Evolutionary conservation across 2,797 vertebrate species (phyloP).

Genomic region (Pseudochaenichthys georgianus): DNA sequence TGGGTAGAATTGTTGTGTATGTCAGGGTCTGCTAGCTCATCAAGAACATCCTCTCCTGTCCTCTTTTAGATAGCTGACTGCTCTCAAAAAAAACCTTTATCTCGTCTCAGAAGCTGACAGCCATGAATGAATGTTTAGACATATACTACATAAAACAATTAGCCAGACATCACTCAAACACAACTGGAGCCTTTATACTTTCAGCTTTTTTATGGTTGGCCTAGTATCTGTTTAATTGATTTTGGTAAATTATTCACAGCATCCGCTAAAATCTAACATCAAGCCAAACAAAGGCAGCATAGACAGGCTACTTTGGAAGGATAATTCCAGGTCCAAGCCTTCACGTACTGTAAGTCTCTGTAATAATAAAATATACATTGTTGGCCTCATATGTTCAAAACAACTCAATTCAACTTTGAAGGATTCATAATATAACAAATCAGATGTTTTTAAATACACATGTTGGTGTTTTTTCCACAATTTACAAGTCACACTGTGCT

Average conservation of each 20-base stretch:
- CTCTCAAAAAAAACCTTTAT: conserved; percentile 14
- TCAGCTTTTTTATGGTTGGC: conserved; percentile 25
- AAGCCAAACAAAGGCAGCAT: conserved; percentile 32
- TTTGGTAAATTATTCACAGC: conserved; percentile 49
- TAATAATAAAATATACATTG: conserved; percentile 15
- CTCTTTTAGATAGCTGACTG: conserved; percentile 14
- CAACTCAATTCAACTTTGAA: background rate
- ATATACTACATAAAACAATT: conserved; percentile 41
- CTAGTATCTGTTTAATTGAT: conserved; percentile 40
- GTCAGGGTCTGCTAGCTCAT: conserved; percentile 34
- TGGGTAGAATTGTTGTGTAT: conserved; percentile 21
- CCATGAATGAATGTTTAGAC: conserved; percentile 40
- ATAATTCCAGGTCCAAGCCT: conserved; percentile 9
- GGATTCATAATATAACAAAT: background rate
- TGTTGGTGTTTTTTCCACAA: conserved; percentile 5
- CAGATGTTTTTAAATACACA: conserved; percentile 6
- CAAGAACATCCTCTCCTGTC: conserved; percentile 8
- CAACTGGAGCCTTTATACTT: conserved; percentile 30
- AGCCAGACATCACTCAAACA: conserved; percentile 37
- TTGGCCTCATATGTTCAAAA: conserved; percentile 14
- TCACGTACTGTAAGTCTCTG: conserved; percentile 8
- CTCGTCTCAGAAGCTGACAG: conserved; percentile 35
- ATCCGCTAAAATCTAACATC: conserved; percentile 25
- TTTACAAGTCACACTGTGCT: conserved; percentile 14
- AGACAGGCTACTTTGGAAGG: background rate